Evolutionary conservation across 2,113 vertebrate genomes (phyloP).

Genomic region (Empidonax traillii): DNA sequence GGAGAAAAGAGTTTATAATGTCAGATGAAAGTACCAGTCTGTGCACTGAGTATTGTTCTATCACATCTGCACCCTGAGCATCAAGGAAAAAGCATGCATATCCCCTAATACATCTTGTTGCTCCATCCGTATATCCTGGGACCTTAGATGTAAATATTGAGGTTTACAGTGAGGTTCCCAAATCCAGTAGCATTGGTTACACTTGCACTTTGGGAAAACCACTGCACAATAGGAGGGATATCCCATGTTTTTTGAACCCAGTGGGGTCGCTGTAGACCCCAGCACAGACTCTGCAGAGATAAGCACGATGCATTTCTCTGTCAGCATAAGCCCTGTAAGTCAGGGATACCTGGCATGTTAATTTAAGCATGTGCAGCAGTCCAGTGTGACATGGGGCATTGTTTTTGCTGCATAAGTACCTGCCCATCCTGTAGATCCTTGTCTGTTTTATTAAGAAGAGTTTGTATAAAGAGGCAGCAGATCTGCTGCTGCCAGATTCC

Average conservation of each 20-base stretch:
- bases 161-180: not conserved
- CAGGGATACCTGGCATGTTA: not conserved
- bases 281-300: not conserved
- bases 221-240: not conserved
- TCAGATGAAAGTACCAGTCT: not conserved
- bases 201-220: not conserved
- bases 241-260: not conserved
- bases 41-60: not conserved
- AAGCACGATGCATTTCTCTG: not conserved
- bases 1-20: not conserved
- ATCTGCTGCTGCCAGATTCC: not conserved
- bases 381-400: not conserved
- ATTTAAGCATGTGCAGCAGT: not conserved
- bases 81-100: not conserved
- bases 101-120: not conserved
- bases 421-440: not conserved
- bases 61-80: not conserved
- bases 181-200: not conserved
- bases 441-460: not conserved
- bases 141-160: not conserved
- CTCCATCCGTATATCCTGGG: not conserved
- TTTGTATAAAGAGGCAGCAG: not conserved
- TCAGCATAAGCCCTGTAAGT: no score
- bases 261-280: accelerated
- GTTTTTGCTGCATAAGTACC: not conserved